These are phyloP conservation scores for Hypotaenidia philippensis DNA, from an alignment of 2,797 vertebrate genomes.

Conservation along the genomic window DNA sequence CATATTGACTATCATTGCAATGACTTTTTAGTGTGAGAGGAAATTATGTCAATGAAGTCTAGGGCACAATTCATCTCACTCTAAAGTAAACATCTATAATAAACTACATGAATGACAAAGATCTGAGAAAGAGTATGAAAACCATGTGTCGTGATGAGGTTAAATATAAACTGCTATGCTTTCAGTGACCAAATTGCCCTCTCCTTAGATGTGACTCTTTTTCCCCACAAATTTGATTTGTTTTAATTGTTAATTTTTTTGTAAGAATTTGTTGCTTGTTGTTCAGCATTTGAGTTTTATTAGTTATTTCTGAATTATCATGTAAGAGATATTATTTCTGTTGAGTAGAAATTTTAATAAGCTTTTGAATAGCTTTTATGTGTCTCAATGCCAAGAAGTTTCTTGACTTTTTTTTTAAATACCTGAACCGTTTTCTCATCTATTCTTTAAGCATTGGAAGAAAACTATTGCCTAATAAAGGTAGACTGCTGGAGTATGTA, in stretches of 20 bases:
- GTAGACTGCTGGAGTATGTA: background rate
- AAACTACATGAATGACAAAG: background rate
- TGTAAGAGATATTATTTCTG: background rate
- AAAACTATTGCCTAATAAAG: background rate
- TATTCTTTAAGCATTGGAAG: background rate
- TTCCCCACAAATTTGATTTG: background rate
- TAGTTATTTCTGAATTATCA: background rate
- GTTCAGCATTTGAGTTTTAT: background rate
- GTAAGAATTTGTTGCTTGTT: background rate
- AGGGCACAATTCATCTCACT: background rate
- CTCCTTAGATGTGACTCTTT: background rate
- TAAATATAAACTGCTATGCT: background rate
- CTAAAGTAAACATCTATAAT: background rate
- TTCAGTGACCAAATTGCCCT: background rate
- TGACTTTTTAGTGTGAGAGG: background rate
- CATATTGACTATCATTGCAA: background rate
- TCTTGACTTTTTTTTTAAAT: background rate
- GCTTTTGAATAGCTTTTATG: background rate
- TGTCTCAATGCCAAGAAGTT: background rate
- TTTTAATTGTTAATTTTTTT: background rate
- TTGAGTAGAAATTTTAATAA: background rate
- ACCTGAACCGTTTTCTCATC: background rate
- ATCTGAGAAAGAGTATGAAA: background rate
- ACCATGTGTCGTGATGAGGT: background rate
- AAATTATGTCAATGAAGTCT: background rate